Conservation (phyloP, 37 sponge, comb jelly and placozoan species). For the Halichondria panicea region DNA sequence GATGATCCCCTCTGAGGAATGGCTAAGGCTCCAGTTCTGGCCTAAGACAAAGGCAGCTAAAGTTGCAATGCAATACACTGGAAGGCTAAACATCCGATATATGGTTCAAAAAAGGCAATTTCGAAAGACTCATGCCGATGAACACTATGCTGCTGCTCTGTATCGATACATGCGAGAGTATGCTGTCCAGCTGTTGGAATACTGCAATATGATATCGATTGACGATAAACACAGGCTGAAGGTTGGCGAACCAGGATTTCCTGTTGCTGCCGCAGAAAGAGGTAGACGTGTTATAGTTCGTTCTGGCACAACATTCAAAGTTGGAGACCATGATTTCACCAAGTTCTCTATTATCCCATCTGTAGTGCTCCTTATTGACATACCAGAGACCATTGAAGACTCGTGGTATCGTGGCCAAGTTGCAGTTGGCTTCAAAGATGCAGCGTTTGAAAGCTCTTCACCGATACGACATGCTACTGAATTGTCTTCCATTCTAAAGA, state of each 20-base stretch:
- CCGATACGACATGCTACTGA: slow-evolving; percentile 59
- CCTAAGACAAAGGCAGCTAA: slow-evolving; percentile 25
- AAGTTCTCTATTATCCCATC: slow-evolving; percentile 42
- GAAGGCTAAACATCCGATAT: slow-evolving; percentile 28
- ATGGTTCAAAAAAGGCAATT: slow-evolving; percentile 48
- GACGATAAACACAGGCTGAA: slow-evolving; percentile 53
- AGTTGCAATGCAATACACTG: slow-evolving; percentile 45
- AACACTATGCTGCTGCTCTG: slow-evolving; percentile 50
- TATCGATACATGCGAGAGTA: slow-evolving; percentile 47
- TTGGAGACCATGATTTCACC: slow-evolving; percentile 64
- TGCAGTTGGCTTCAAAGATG: slow-evolving; percentile 40
- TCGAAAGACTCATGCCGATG: slow-evolving; percentile 24
- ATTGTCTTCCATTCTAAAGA: slow-evolving; percentile 1
- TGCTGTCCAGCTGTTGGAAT: slow-evolving; percentile 18
- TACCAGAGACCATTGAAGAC: slow-evolving; percentile 32
- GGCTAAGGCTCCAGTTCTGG: slow-evolving; percentile 57
- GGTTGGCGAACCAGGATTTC: slow-evolving; percentile 54
- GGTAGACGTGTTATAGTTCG: slow-evolving; percentile 22
- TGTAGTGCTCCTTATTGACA: slow-evolving; percentile 39
- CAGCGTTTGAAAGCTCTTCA: slow-evolving; percentile 48
- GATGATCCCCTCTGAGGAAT: slow-evolving; percentile 3
- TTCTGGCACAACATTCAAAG: slow-evolving; percentile 10
- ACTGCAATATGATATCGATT: slow-evolving; percentile 20
- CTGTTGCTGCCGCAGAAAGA: slow-evolving; percentile 61
- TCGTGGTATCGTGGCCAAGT: slow-evolving; percentile 53